These are phyloP conservation scores for Notolabrus celidotus DNA, from an alignment of 2,797 vertebrate species.

Conservation along the genomic window DNA sequence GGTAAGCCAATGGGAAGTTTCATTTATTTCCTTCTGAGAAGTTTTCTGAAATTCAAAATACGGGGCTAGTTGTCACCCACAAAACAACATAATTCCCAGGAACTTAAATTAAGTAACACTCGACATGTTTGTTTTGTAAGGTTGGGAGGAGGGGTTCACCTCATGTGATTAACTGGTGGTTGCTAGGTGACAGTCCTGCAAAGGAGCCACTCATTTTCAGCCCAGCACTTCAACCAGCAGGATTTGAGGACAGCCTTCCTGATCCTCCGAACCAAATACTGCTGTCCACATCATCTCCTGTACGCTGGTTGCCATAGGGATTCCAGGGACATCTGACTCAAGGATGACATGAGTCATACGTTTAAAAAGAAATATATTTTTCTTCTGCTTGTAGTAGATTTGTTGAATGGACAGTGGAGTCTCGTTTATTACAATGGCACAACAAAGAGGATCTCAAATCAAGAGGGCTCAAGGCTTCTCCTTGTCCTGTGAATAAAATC, in stretches of 20 bases:
- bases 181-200: constrained; percentile 80
- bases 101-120: neutral
- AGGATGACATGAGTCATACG: constrained; percentile 66
- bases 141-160: constrained; percentile 50
- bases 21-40: too few relatives aligned
- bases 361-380: constrained; percentile 50
- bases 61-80: too few relatives aligned
- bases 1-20: too few relatives aligned
- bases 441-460: neutral
- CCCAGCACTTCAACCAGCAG: constrained; percentile 47
- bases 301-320: constrained; percentile 78
- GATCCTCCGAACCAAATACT: constrained; percentile 51
- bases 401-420: constrained; percentile 4
- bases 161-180: constrained; percentile 74
- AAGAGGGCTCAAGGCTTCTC: neutral
- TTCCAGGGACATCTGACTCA: constrained; percentile 73
- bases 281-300: constrained; percentile 63
- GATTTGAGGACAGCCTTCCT: constrained; percentile 59
- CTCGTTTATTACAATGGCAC: constrained; percentile 4
- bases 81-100: neutral
- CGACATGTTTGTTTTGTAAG: constrained; percentile 29
- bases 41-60: too few relatives aligned
- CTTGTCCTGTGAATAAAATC: neutral
- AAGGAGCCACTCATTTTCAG: constrained; percentile 56
- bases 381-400: neutral